Conservation (phyloP, 2,888 invertebrate genomes). For the Pyrgus malvae region DNA sequence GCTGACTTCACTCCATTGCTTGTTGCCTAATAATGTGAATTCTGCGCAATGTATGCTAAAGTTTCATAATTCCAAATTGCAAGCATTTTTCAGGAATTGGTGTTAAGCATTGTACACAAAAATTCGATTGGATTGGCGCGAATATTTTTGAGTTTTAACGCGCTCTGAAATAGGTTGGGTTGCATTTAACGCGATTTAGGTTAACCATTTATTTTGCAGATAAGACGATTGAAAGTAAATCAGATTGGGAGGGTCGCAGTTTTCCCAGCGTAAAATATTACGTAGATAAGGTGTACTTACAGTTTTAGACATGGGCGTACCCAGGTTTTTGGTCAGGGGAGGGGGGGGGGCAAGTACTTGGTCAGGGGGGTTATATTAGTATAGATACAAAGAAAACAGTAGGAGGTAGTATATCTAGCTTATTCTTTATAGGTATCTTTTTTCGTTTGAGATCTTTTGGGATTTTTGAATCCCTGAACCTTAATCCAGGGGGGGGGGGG, state of each 20-base stretch:
- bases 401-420: too few relatives aligned
- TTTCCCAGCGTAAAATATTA: too few relatives aligned
- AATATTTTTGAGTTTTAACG: constrained; percentile 8
- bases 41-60: not conserved
- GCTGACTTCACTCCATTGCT: not conserved
- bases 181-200: constrained; percentile 10
- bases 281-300: too few relatives aligned
- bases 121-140: not conserved
- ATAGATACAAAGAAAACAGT: too few relatives aligned
- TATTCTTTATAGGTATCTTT: too few relatives aligned
- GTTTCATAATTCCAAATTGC: not conserved
- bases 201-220: constrained; percentile 1
- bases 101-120: constrained; percentile 2
- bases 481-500: too few relatives aligned
- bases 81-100: not conserved
- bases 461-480: too few relatives aligned
- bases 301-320: too few relatives aligned
- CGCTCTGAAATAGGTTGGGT: constrained; percentile 2
- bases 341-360: too few relatives aligned
- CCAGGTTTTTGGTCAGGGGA: too few relatives aligned
- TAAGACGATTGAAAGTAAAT: not conserved
- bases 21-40: not conserved
- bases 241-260: not conserved
- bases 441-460: too few relatives aligned
- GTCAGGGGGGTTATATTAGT: too few relatives aligned